Base-by-base conservation (phyloP, 2,113 vertebrate species). In the Ceyx margarethae region DNA sequence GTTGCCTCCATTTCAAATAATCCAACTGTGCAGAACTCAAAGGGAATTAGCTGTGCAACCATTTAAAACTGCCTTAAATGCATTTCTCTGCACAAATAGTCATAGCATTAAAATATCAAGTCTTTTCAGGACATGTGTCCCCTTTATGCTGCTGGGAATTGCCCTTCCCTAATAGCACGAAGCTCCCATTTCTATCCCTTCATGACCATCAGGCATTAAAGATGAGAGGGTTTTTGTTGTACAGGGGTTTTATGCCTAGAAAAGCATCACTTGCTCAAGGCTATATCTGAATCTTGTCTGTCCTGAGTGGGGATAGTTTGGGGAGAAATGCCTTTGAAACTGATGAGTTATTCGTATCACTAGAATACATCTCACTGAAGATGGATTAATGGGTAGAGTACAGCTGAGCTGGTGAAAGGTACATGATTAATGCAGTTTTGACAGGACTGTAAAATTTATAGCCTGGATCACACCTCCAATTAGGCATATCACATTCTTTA, bases 31-130 rank as follows among this genome's bases (percentile, higher is more conserved):
- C 75, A 53, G 67, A 89, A 64, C 78, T 96, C 84, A 89, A 90
- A 92, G 43, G 22, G 31, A 90, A 87, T 93, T 94, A 93, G 66
- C 88, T 65, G 40, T 93, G 66, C 88, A 81, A 81, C n/a, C 48
- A 94, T 88, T 93, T 84, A 84, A 94, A 95, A 90, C 81, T 84
- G n/a, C 81, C 86, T 84, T 57, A 90, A 91, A 91, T 93, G 69
- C 76, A 84, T 93, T 88, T 91, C 85, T 91, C 23, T 76, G 88
- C 58, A 76, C 71, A 69, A 43, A 90, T 93, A 86, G 40, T 93
- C 81, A 91, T 54, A 83, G n/a, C 77, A 94, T 86, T 94, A 91
- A 90, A 95, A 90, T 89, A 54, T 74, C 0, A 0, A 86, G 77
- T 62, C 73, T 75, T 93, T 95, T 91, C 86, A 93, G 83, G 92